phyloP scores from a whole-genome alignment of 2,797 vertebrate species.

The Saxicola maurus region DNA sequence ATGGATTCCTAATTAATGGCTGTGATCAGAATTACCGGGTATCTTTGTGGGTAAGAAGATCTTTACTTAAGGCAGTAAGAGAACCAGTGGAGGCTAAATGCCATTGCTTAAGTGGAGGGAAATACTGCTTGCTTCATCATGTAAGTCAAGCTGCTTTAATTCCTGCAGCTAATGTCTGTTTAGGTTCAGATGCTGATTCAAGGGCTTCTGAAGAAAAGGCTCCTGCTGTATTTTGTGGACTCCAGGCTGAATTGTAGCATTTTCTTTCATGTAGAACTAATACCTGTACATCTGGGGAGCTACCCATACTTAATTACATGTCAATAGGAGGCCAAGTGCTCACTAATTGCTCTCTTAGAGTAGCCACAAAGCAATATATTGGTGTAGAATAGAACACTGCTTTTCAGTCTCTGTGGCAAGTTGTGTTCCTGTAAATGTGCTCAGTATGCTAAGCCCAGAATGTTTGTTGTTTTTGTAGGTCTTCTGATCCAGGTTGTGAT shows the following conservation, averaged over 20 bases:
- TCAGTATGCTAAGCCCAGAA: neutral
- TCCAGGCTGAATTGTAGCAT: neutral
- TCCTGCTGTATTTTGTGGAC: neutral
- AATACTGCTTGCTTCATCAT: neutral
- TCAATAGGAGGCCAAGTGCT: neutral
- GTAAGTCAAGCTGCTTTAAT: neutral
- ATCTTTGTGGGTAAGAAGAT: neutral
- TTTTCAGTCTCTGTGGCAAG: neutral
- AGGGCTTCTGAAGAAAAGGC: neutral
- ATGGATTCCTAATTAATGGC: neutral
- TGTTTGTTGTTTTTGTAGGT: constrained; percentile 66
- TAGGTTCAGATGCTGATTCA: neutral
- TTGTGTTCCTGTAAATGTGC: neutral
- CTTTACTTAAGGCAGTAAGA: neutral
- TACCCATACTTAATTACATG: neutral
- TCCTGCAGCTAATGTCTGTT: neutral
- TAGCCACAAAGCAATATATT: neutral
- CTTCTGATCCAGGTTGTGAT: constrained; percentile 75
- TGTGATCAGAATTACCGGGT: neutral
- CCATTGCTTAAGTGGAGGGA: neutral
- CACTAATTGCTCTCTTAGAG: neutral
- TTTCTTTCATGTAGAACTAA: neutral
- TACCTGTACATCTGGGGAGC: neutral
- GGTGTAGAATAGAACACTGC: neutral
- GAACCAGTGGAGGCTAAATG: neutral